Evolutionary conservation across 2,888 invertebrate species (phyloP).

Genomic region (Leucoptera coffeella): DNA sequence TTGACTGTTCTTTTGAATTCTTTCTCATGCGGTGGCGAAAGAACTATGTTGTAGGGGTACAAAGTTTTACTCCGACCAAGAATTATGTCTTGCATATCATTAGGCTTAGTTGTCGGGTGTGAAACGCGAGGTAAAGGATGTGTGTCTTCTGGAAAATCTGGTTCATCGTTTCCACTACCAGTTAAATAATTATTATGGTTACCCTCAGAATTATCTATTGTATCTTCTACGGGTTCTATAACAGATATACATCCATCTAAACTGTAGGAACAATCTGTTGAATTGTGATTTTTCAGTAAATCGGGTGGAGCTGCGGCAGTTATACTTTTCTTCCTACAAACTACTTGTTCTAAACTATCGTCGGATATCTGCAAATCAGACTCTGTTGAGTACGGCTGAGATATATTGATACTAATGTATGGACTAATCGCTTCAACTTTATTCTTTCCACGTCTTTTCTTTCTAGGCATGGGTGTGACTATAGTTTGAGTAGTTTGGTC

Average conservation of each 20-base stretch:
- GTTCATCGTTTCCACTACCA: conserved; percentile 8
- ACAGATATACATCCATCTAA: no score
- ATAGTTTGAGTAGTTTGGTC: conserved; percentile 29
- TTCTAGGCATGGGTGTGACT: conserved; percentile 22
- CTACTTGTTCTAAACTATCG: no score
- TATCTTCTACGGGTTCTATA: no score
- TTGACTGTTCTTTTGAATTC: conserved; percentile 22
- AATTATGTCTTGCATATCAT: conserved; percentile 30
- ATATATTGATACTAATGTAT: conserved; percentile 55
- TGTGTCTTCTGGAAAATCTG: conserved; percentile 31
- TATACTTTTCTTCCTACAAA: conserved; percentile 7
- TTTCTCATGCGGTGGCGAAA: conserved; percentile 29
- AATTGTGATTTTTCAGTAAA: conserved; percentile 52
- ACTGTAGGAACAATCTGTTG: no score
- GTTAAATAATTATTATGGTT: not conserved
- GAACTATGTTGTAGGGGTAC: conserved; percentile 36
- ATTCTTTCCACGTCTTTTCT: conserved; percentile 16
- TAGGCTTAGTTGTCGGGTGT: conserved; percentile 10
- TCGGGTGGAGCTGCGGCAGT: conserved; percentile 42
- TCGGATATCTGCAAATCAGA: conserved; percentile 41
- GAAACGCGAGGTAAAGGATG: conserved; percentile 21
- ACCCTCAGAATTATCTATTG: conserved; percentile 21
- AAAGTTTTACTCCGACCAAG: conserved; percentile 25
- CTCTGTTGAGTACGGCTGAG: conserved; percentile 41
- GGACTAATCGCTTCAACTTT: conserved; percentile 26